Conservation (phyloP, 2,888 invertebrate species). For the Glaucopsyche alexis region DNA sequence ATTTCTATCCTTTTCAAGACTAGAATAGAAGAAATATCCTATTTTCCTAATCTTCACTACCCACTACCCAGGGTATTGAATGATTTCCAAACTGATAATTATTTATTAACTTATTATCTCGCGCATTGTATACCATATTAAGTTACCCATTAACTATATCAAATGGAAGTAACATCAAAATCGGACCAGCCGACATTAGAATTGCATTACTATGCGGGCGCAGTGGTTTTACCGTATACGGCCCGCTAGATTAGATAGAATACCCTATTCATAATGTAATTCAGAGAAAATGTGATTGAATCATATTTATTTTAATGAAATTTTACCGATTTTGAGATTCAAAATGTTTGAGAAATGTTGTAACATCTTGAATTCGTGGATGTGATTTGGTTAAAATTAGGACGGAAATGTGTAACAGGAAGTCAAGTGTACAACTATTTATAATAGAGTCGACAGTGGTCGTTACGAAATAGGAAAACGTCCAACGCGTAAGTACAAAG, state of each 20-base stretch:
- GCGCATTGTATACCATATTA: slow-evolving; percentile 43
- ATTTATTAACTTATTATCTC: slow-evolving; percentile 35
- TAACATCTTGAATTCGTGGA: too few relatives aligned
- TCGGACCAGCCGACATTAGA: slow-evolving; percentile 51
- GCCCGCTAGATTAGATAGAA: slow-evolving; percentile 57
- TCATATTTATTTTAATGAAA: slow-evolving; percentile 6
- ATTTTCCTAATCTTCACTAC: slow-evolving; percentile 30
- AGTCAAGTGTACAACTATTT: too few relatives aligned
- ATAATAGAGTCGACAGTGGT: too few relatives aligned
- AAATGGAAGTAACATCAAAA: slow-evolving; percentile 62
- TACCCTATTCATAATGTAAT: slow-evolving; percentile 51
- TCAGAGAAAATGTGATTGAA: slow-evolving; percentile 39
- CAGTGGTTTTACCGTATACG: slow-evolving; percentile 48
- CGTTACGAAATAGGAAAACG: too few relatives aligned
- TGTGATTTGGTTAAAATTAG: too few relatives aligned
- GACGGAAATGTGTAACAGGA: too few relatives aligned
- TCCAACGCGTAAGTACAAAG: too few relatives aligned
- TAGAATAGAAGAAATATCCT: neutral
- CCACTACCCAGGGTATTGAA: neutral
- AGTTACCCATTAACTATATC: slow-evolving; percentile 48
- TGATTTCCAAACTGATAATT: slow-evolving; percentile 25
- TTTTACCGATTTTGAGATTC: neutral
- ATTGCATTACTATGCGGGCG: slow-evolving; percentile 50
- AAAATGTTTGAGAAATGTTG: neutral
- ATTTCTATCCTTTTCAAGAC: slow-evolving; percentile 5